Conservation (phyloP, 2,113 vertebrate genomes). For the Odocoileus virginianus region DNA sequence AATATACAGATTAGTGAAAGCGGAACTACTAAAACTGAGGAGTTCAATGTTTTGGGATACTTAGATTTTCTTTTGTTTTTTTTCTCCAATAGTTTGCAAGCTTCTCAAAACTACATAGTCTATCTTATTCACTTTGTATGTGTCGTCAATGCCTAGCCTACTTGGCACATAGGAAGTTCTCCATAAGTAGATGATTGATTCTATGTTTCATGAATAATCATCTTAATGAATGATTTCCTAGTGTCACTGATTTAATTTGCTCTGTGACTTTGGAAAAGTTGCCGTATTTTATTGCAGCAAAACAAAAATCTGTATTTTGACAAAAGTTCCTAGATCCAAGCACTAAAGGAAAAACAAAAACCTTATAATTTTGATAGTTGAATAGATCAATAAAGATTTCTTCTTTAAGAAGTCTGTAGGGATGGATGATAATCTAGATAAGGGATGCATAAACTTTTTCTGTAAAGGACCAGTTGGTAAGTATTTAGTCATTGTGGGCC, state of each 20-base stretch:
- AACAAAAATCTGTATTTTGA: background rate
- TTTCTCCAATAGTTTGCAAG: background rate
- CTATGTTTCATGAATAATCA: background rate
- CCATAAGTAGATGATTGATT: background rate
- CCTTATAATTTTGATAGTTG: background rate
- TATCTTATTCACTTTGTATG: background rate
- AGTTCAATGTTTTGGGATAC: background rate
- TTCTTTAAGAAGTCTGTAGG: background rate
- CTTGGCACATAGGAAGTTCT: background rate
- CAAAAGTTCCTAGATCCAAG: background rate
- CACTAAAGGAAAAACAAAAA: conserved; percentile 9
- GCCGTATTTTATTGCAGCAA: background rate
- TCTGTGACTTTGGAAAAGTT: background rate
- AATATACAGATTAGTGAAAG: background rate
- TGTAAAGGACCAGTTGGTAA: background rate
- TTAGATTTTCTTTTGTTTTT: background rate
- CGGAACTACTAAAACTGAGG: background rate
- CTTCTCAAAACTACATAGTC: background rate
- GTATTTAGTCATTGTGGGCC: background rate
- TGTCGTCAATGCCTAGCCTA: background rate
- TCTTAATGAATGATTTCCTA: conserved; percentile 8
- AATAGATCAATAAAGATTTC: background rate
- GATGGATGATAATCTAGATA: conserved; percentile 3
- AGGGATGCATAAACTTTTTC: background rate
- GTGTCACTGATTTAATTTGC: conserved; percentile 9